Conservation (phyloP, 2,888 invertebrate genomes). For the Ectropis crepuscularia region DNA sequence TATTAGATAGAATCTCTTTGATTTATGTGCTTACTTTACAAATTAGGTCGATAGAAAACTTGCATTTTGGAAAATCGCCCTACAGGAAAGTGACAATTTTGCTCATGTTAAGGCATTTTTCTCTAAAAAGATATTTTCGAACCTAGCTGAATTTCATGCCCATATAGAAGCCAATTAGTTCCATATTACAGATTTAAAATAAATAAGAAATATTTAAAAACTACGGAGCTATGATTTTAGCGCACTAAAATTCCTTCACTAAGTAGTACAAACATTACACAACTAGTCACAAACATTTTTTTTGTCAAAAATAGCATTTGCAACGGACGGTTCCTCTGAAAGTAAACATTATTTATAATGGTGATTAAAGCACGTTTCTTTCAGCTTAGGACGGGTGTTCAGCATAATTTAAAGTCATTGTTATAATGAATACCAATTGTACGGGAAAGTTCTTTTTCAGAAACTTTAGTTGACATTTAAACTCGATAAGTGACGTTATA, state of each 20-base stretch:
- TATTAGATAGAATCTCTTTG: constrained; percentile 22
- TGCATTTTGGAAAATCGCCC: constrained; percentile 24
- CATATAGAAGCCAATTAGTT: constrained; percentile 29
- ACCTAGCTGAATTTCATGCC: too few species aligned
- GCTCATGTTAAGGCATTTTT: constrained; percentile 17
- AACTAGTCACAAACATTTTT: too few species aligned
- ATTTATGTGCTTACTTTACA: constrained; percentile 20
- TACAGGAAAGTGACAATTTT: constrained; percentile 23
- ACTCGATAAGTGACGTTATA: constrained; percentile 59
- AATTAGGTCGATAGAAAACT: constrained; percentile 22
- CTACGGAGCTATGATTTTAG: constrained; percentile 24
- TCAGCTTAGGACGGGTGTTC: too few species aligned
- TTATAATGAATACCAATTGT: too few species aligned
- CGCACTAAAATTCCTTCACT: constrained; percentile 34
- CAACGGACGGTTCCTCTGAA: too few species aligned
- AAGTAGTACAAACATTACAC: too few species aligned
- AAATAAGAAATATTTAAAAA: constrained; percentile 27
- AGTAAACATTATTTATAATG: too few species aligned
- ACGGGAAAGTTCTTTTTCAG: too few species aligned
- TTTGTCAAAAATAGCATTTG: too few species aligned
- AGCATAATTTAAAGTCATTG: too few species aligned
- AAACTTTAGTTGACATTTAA: constrained; percentile 47
- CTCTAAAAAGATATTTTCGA: constrained; percentile 15
- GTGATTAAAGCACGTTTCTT: too few species aligned
- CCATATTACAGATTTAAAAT: constrained; percentile 21